Evolutionary conservation across 2,888 invertebrate species (phyloP).

Genomic region (Sphinx pinastri): DNA sequence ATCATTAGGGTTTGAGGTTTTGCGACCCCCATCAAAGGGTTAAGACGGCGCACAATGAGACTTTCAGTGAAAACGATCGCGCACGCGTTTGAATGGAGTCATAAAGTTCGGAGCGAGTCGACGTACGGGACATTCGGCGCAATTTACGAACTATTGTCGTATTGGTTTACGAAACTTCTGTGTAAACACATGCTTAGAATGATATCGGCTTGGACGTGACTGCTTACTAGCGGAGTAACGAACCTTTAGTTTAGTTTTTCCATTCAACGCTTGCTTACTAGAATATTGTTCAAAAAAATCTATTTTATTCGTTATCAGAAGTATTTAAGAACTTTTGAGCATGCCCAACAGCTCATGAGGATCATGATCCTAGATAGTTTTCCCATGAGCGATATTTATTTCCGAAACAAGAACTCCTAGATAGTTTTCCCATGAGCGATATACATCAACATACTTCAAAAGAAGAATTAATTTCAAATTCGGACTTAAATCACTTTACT

Average conservation of each 20-base stretch:
- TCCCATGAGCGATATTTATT: too few relatives aligned
- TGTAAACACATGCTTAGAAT: slow-evolving; percentile 59
- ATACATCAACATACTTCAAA: too few relatives aligned
- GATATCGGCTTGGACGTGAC: background rate
- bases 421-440: too few relatives aligned
- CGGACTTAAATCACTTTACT: too few relatives aligned
- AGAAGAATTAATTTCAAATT: too few relatives aligned
- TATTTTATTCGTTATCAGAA: too few relatives aligned
- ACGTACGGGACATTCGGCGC: slow-evolving; percentile 48
- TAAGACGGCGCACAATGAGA: slow-evolving; percentile 50
- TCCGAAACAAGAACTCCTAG: too few relatives aligned
- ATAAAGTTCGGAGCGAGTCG: slow-evolving; percentile 61
- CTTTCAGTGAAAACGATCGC: slow-evolving; percentile 70
- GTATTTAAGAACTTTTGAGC: too few relatives aligned
- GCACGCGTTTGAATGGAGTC: slow-evolving; percentile 69
- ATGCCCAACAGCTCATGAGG: too few relatives aligned
- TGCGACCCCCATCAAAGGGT: slow-evolving; percentile 62
- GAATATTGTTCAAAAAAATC: too few relatives aligned
- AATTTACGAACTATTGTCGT: slow-evolving; percentile 76
- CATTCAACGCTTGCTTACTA: background rate
- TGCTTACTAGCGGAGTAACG: background rate
- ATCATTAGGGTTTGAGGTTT: slow-evolving; percentile 74
- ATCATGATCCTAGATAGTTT: too few relatives aligned
- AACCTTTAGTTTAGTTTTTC: background rate
- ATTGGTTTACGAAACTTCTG: slow-evolving; percentile 64